A percentile compares a stretch with the other conserved stretches of the same genome.
Conservation (phyloP, 2,797 vertebrate genomes). For the Taeniopygia guttata region DNA sequence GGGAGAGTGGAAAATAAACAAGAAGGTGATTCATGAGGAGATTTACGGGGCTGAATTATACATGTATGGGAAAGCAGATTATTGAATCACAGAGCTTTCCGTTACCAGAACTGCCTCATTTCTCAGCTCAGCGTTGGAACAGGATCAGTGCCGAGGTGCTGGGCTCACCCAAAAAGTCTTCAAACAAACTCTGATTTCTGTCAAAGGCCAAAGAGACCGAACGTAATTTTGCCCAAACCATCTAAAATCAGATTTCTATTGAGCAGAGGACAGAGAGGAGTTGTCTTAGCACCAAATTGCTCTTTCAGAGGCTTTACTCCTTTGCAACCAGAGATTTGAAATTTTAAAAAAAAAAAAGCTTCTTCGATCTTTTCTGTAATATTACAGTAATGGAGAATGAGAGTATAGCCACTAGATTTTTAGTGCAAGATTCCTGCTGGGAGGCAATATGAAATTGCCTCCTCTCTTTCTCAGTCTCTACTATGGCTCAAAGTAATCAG, state of each 20-base stretch:
- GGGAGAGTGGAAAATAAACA: conserved; percentile 15
- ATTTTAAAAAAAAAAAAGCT: neutral
- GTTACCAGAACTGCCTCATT: neutral
- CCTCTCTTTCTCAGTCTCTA: neutral
- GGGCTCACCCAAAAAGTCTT: neutral
- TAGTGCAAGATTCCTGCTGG: neutral
- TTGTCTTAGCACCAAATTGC: neutral
- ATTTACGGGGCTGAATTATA: neutral
- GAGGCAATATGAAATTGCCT: neutral
- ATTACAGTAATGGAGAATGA: neutral
- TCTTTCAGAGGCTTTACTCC: neutral
- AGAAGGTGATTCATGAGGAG: conserved; percentile 37
- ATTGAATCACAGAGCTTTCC: neutral
- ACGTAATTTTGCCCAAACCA: neutral
- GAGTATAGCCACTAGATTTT: neutral
- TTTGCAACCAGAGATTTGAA: neutral
- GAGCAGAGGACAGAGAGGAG: neutral
- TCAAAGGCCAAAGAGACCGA: neutral
- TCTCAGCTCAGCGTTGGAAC: neutral
- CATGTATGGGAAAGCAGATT: neutral
- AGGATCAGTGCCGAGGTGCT: accelerated
- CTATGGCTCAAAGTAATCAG: neutral
- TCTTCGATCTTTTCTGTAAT: neutral
- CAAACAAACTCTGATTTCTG: neutral
- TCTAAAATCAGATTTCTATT: neutral